Evolutionary conservation across 2,888 invertebrate species (phyloP).

Genomic region (Cheilosia vernalis): DNA sequence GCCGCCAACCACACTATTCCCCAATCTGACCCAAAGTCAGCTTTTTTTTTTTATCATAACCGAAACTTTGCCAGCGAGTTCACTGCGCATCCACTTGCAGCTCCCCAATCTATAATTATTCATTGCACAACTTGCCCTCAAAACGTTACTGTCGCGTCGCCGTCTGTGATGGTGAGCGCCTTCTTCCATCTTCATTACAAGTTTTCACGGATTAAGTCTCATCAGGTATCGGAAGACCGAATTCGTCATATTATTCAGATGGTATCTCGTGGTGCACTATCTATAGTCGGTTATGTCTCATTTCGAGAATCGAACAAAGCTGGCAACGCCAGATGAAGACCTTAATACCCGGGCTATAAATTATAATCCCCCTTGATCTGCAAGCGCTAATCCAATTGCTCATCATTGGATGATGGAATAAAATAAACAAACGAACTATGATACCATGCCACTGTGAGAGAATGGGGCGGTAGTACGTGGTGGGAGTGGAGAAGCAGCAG

Average conservation of each 20-base stretch:
- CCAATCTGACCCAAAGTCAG: conserved; percentile 56
- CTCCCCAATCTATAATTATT: conserved; percentile 64
- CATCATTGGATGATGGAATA: conserved; percentile 72
- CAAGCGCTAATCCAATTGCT: conserved; percentile 75
- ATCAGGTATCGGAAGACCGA: conserved; percentile 54
- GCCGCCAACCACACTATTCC: conserved; percentile 49
- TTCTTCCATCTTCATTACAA: conserved; percentile 67
- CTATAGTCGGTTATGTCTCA: conserved; percentile 63
- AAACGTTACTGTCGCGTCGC: conserved; percentile 10
- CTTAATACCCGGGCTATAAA: conserved; percentile 70
- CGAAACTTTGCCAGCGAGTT: conserved; percentile 34
- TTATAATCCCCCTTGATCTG: conserved; percentile 68
- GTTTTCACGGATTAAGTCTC: conserved; percentile 68
- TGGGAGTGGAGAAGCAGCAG: conserved; percentile 2
- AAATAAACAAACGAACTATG: conserved; percentile 71
- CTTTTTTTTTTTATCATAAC: conserved; percentile 55
- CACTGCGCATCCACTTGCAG: conserved; percentile 64
- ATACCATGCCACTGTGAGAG: conserved; percentile 6
- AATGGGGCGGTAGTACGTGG: background rate
- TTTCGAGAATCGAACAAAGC: conserved; percentile 67
- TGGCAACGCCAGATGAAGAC: conserved; percentile 70
- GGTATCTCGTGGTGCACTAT: conserved; percentile 33
- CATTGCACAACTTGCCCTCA: conserved; percentile 65
- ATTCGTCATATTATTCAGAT: conserved; percentile 70
- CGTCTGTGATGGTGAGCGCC: background rate